phyloP scores from a whole-genome alignment of 1,140 invertebrate genomes.

The Procambarus clarkii region DNA sequence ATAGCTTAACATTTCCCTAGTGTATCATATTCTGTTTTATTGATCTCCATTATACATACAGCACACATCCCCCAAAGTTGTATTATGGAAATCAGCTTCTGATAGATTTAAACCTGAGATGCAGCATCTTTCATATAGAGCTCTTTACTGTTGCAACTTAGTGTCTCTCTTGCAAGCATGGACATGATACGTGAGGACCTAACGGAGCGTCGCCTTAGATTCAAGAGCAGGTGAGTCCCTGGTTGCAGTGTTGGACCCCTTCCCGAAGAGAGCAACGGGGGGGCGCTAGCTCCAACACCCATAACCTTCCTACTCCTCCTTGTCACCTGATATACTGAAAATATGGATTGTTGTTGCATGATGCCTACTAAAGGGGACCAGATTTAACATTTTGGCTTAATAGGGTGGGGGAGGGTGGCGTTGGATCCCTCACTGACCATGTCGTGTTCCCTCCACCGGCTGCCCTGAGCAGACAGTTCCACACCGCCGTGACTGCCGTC shows the following conservation, averaged over 20 bases:
- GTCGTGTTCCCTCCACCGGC: conserved; percentile 46
- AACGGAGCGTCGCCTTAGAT: conserved; percentile 67
- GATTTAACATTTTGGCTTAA: conserved; percentile 40
- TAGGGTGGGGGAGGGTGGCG: conserved; percentile 45
- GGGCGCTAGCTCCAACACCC: neutral
- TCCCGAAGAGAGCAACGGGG: neutral
- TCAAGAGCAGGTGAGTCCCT: conserved; percentile 68
- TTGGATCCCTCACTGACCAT: conserved; percentile 52
- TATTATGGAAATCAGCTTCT: neutral
- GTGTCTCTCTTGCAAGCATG: conserved; percentile 71
- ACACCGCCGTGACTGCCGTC: conserved; percentile 65
- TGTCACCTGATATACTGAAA: conserved; percentile 50
- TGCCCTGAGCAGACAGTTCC: conserved; percentile 62
- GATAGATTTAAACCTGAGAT: neutral
- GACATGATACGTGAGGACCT: conserved; percentile 70
- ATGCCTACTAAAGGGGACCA: conserved; percentile 19
- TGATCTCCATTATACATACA: neutral
- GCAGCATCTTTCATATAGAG: neutral
- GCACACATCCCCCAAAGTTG: neutral
- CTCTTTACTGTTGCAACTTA: conserved; percentile 37
- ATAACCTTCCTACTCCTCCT: conserved; percentile 2
- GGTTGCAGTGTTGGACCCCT: neutral
- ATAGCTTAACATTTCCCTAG: neutral
- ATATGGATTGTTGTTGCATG: conserved; percentile 51
- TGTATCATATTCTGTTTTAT: neutral